Conservation (phyloP, 2,888 invertebrate genomes). For the Anticlea derivata region DNA sequence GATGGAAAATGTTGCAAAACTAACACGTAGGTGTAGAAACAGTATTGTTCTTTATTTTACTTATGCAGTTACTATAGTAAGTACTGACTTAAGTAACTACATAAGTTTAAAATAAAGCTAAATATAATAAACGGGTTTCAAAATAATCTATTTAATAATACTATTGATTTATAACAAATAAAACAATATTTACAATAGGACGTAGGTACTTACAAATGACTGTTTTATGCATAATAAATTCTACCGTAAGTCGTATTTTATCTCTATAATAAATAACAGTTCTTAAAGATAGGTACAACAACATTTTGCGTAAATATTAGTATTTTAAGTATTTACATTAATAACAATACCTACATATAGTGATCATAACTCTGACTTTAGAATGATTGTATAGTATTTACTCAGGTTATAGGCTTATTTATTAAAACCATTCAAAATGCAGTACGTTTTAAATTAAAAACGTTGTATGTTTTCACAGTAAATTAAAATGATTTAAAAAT, state of each 20-base stretch:
- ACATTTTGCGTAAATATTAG: conserved; percentile 40
- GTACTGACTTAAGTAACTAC: too few relatives aligned
- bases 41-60: background rate
- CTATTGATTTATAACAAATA: conserved; percentile 66
- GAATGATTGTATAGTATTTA: background rate
- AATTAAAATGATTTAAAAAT: background rate
- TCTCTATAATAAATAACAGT: conserved; percentile 75
- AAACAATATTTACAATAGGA: conserved; percentile 73
- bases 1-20: background rate
- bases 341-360: conserved; percentile 7
- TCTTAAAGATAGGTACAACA: conserved; percentile 47
- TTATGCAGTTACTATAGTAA: background rate
- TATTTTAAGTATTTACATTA: conserved; percentile 31
- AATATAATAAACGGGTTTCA: conserved; percentile 16
- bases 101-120: conserved; percentile 15
- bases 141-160: conserved; percentile 59
- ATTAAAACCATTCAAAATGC: background rate
- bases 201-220: conserved; percentile 48
- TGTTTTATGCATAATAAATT: conserved; percentile 58
- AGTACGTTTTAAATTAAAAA: background rate
- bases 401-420: background rate
- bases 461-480: background rate
- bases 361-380: conserved; percentile 1
- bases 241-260: conserved; percentile 48
- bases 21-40: background rate